These are phyloP conservation scores for Cryptoblepharus egeriae DNA, from an alignment of 2,797 vertebrate genomes.

Conservation along the genomic window DNA sequence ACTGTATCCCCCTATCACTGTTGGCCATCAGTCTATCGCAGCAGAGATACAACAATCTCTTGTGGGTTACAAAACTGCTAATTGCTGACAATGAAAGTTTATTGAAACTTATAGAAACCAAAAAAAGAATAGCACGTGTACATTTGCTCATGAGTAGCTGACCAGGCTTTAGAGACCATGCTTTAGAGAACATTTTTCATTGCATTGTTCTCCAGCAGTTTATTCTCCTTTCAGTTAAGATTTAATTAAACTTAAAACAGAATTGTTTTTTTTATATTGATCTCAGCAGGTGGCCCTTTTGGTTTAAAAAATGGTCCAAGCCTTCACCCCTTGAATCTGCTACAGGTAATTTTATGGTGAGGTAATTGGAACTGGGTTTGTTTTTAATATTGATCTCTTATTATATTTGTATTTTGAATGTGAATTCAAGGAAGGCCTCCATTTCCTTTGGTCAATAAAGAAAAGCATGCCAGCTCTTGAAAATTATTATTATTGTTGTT, in stretches of 20 bases:
- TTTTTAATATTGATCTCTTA: conserved; percentile 20
- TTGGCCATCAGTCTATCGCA: too few species aligned
- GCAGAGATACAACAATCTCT: too few species aligned
- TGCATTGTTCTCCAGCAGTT: background rate
- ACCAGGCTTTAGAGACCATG: too few species aligned
- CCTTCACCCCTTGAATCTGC: conserved; percentile 91
- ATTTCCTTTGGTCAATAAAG: conserved; percentile 25
- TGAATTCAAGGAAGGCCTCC: background rate
- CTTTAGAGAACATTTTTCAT: background rate
- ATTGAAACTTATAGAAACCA: too few species aligned
- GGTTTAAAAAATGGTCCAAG: conserved; percentile 91
- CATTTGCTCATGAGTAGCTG: too few species aligned
- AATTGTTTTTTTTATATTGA: background rate
- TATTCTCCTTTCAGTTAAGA: background rate
- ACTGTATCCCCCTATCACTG: too few species aligned
- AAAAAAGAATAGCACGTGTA: too few species aligned
- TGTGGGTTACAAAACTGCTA: too few species aligned
- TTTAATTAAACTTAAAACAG: background rate
- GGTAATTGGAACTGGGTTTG: conserved; percentile 47
- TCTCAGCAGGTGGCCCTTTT: conserved; percentile 86
- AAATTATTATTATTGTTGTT: too few species aligned
- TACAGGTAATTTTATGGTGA: conserved; percentile 85
- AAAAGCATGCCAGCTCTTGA: conserved; percentile 6
- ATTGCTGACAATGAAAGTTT: too few species aligned
- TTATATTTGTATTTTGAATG: background rate